Conservation (phyloP, 2,797 vertebrate genomes). For the Helostoma temminkii region DNA sequence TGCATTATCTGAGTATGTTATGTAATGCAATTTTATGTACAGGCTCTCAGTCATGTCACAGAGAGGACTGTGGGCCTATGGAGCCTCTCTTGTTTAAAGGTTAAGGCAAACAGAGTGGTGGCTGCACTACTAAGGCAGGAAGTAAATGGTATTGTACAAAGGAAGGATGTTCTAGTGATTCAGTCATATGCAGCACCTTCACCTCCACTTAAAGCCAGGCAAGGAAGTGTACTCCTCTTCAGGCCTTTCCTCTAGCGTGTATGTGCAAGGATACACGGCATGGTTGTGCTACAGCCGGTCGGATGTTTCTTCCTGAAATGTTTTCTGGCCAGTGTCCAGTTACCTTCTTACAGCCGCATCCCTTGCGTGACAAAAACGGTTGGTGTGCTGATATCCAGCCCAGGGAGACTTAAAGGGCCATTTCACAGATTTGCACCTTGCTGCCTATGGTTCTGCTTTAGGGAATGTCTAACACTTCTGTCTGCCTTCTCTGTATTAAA, state of each 20-base stretch:
- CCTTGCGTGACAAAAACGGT: slow-evolving; percentile 34
- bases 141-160: slow-evolving; percentile 57
- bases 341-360: slow-evolving; percentile 14
- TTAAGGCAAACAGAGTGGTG: slow-evolving; percentile 14
- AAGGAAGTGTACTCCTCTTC: slow-evolving; percentile 67
- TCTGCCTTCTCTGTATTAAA: too few species aligned
- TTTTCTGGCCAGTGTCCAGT: slow-evolving; percentile 48
- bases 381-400: slow-evolving; percentile 25
- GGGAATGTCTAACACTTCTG: too few species aligned
- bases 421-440: too few species aligned
- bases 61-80: slow-evolving; percentile 36
- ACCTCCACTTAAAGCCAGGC: slow-evolving; percentile 32
- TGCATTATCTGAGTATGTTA: slow-evolving; percentile 53
- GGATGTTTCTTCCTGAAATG: slow-evolving; percentile 46
- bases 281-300: not conserved
- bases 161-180: slow-evolving; percentile 68
- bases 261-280: slow-evolving; percentile 49
- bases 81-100: slow-evolving; percentile 42
- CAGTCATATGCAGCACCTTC: slow-evolving; percentile 30
- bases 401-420: not conserved
- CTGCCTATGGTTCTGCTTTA: too few species aligned
- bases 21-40: slow-evolving; percentile 53
- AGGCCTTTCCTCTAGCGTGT: slow-evolving; percentile 58
- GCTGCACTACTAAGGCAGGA: slow-evolving; percentile 67
- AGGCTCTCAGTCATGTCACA: slow-evolving; percentile 42